Evolutionary conservation across 2,888 invertebrate genomes (phyloP), one percentile per base, ranked within the genome.

Genomic region (Prenolepis imparis): DNA sequence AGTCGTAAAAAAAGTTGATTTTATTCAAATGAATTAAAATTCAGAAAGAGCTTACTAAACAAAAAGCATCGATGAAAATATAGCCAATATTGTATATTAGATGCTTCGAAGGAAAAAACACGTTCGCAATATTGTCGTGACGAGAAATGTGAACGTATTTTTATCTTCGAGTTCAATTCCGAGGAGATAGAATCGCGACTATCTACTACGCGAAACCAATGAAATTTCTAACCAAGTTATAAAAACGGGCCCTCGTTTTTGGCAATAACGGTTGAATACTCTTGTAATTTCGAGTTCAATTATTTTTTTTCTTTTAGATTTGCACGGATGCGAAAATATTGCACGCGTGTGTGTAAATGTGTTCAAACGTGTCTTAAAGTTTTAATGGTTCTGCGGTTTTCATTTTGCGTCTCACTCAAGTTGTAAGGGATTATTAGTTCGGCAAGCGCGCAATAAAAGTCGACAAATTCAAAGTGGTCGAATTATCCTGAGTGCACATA

Each of bases 361-460:
- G 32, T n/a, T 15, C 32, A 61, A 52, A 18, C 36, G 39, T 28
- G 73, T 77, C 32, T 52, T 55, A 48, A 83, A 84, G 66, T 83
- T 87, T 82, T 74, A 82, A 86, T 36, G 32, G 48, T 48, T 61
- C 48, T 32, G 24, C 55, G 73, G 57, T 61, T 80, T 81, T 68
- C 82, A 75, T 64, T 86, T 82, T 61, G 67, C 77, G 52, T 61
- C 77, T 11, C 59, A 64, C 67, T 57, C 48, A 66, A 80, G 64
- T 48, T 36, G 44, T 63, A 28, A n/a, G 68, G 73, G 36, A 36
- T 85, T 77, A 59, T 87, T 67, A 66, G 63, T 28, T 4, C 41
- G 63, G 55, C 66, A 72, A 85, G 75, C 83, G 75, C 83, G 68
- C 52, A 78, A 82, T 70, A 68, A 57, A 44, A 81, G 32, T 80